Evolutionary conservation across 2,113 vertebrate species (phyloP).

Genomic region (Sclerurus mexicanus): DNA sequence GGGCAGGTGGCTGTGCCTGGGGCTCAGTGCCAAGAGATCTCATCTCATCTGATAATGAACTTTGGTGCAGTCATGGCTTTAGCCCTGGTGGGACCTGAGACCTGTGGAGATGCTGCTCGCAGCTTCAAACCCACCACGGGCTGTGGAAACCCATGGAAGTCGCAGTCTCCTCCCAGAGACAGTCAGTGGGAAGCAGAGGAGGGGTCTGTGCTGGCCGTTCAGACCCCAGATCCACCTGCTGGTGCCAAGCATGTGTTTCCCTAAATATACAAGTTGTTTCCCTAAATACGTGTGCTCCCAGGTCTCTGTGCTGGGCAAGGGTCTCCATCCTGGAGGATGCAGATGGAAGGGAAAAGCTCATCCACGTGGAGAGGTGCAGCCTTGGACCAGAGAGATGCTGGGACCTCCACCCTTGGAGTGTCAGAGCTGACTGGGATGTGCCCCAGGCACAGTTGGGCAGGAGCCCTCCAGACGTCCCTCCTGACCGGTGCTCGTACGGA

Average conservation of each 20-base stretch:
- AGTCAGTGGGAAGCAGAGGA: background rate
- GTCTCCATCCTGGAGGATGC: background rate
- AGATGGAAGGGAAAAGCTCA: background rate
- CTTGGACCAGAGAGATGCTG: background rate
- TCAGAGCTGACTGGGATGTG: background rate
- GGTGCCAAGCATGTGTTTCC: rapidly evolving
- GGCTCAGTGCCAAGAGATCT: rapidly evolving
- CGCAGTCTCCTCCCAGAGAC: background rate
- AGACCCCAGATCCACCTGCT: background rate
- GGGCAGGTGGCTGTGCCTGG: background rate
- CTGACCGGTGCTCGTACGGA: no score
- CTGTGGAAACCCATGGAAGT: background rate
- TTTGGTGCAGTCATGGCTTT: background rate
- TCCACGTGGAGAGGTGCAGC: background rate
- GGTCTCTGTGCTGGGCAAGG: background rate
- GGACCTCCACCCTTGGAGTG: background rate
- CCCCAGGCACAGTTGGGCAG: background rate
- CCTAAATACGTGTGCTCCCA: background rate
- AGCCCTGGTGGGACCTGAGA: background rate
- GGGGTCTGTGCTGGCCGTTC: background rate
- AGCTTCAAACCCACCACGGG: background rate
- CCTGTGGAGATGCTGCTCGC: background rate
- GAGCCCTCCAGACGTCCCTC: background rate
- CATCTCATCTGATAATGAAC: rapidly evolving
- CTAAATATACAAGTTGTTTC: background rate